phyloP scores from a whole-genome alignment of 2,113 vertebrate genomes.

The Pterocles gutturalis region DNA sequence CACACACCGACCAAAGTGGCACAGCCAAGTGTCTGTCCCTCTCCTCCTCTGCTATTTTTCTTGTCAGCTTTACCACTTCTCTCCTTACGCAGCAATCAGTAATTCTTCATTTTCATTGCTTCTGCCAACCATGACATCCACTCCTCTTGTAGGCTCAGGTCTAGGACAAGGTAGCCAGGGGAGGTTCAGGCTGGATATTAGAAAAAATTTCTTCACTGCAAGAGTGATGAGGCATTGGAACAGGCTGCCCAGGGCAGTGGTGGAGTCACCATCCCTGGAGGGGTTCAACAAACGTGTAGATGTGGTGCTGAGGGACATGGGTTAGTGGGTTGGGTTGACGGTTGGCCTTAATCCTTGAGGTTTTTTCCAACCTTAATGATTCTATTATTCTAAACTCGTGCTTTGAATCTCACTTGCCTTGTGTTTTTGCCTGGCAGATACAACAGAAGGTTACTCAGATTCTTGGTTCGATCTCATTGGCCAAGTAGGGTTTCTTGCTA shows the following conservation, averaged over 20 bases:
- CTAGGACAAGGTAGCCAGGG: background rate
- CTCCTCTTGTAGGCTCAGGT: background rate
- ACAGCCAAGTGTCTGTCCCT: background rate
- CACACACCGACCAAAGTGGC: background rate
- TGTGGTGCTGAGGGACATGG: too few species aligned
- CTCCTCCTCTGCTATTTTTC: background rate
- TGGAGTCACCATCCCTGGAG: too few species aligned
- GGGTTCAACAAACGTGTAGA: too few species aligned
- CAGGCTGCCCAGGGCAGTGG: too few species aligned
- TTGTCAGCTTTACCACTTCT: background rate
- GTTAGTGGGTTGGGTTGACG: too few species aligned
- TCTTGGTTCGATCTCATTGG: background rate
- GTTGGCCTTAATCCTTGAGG: too few species aligned
- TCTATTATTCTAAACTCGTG: background rate
- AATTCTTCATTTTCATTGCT: background rate
- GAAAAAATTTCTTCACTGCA: too few species aligned
- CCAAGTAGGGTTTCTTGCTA: fast-evolving
- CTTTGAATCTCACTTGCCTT: background rate
- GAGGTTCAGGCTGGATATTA: too few species aligned
- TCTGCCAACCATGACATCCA: background rate
- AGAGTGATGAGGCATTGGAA: too few species aligned
- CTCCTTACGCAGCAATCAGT: background rate
- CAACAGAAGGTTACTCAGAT: background rate
- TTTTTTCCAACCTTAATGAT: too few species aligned
- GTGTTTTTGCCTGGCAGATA: background rate